A percentile compares a stretch with the other conserved stretches of the same genome.
phyloP scores from a whole-genome alignment of 2,113 vertebrate species.

The Indicator indicator region DNA sequence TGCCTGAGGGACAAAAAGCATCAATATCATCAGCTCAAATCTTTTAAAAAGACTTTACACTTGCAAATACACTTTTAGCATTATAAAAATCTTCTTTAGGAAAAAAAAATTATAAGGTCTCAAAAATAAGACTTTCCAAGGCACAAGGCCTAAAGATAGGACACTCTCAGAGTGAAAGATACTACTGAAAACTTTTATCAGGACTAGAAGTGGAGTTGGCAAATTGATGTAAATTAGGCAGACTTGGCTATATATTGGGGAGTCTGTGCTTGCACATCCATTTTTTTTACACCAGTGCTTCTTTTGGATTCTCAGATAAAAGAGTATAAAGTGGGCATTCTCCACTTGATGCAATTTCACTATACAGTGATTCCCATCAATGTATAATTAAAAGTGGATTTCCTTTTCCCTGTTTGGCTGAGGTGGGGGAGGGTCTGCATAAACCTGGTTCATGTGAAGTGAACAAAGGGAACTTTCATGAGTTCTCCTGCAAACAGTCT shows the following conservation, averaged over 20 bases:
- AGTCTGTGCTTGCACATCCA: constrained; percentile 47
- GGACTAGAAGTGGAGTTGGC: neutral
- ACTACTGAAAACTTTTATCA: constrained; percentile 25
- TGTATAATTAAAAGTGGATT: constrained; percentile 85
- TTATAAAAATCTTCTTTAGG: neutral
- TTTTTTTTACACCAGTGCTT: constrained; percentile 42
- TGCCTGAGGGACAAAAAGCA: neutral
- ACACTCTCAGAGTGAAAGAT: neutral
- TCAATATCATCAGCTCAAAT: neutral
- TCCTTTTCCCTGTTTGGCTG: constrained; percentile 77
- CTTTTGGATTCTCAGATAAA: constrained; percentile 71
- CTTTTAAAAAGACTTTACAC: neutral
- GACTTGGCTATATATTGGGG: constrained; percentile 21
- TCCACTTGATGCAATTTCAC: constrained; percentile 74
- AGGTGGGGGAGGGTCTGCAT: constrained; percentile 68
- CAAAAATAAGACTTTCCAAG: neutral
- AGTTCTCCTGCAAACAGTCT: constrained; percentile 81
- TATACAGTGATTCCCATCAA: constrained; percentile 79
- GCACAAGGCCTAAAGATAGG: neutral
- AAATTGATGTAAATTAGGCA: constrained; percentile 63
- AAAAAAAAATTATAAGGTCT: accelerated
- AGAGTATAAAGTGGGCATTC: constrained; percentile 75
- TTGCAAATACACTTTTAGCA: neutral
- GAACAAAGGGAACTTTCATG: constrained; percentile 84
- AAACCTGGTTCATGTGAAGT: constrained; percentile 77